Evolutionary conservation across 35 echinoderm and acorn worm genomes (phyloP).

Genomic region (Apostichopus japonicus): DNA sequence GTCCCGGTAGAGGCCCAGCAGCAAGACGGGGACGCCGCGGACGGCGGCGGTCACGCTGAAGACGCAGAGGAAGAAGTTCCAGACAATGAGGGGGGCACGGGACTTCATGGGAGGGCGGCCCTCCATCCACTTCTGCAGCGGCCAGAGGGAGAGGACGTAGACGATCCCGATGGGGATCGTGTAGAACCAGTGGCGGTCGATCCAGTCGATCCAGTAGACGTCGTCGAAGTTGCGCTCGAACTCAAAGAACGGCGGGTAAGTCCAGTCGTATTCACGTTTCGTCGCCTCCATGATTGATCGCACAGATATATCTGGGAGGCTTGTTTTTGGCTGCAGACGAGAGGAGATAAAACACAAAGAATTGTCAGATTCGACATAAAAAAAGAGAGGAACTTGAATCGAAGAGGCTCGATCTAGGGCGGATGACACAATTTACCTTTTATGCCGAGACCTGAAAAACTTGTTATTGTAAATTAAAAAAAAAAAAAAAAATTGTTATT

Average conservation of each 20-base stretch:
- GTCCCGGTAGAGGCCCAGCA: conserved; percentile 40
- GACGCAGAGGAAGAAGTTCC: conserved; percentile 80
- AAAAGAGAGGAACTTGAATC: too few species aligned
- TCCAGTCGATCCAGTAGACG: conserved; percentile 66
- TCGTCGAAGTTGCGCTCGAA: conserved; percentile 68
- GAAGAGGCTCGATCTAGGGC: too few species aligned
- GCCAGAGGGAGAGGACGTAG: conserved; percentile 72
- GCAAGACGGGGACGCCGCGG: conserved; percentile 57
- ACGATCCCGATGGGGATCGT: conserved; percentile 61
- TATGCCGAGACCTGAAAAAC: too few species aligned
- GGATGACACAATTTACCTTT: too few species aligned
- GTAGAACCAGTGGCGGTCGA: conserved; percentile 50
- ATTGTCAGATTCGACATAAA: too few species aligned
- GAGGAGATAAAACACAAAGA: too few species aligned
- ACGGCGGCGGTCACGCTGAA: conserved; percentile 78
- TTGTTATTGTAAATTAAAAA: too few species aligned
- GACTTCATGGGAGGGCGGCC: conserved; percentile 57
- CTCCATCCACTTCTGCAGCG: conserved; percentile 68
- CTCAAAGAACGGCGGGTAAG: conserved; percentile 40
- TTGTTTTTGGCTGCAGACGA: not conserved
- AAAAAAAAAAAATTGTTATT: too few species aligned
- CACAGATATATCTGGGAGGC: not conserved
- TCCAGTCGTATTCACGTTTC: conserved; percentile 27
- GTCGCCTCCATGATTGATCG: not conserved
- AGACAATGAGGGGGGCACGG: conserved; percentile 66